Base-by-base conservation (phyloP, 2,113 vertebrate species). In the Aegotheles bennettii region DNA sequence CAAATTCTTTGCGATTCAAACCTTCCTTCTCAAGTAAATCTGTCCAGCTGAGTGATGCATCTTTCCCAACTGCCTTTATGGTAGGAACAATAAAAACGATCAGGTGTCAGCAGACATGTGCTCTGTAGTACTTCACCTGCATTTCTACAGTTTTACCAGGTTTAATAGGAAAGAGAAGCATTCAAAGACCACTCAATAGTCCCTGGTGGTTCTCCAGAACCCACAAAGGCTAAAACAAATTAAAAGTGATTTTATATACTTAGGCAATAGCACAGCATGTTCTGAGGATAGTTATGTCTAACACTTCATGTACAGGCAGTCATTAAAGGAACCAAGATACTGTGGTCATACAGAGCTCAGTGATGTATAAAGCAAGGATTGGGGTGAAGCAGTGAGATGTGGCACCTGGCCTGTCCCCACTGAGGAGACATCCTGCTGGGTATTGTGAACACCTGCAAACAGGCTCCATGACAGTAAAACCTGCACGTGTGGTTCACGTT, bases 401-500 rank as follows among this genome's bases (percentile, higher is more conserved):
- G 29, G 38, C 8, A 13, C 19, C 7, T 19, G 29, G 28, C 29
- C 28, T n/a, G 43, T 20, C 19, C 74, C 31, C n/a, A 60, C 24
- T 3, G 1, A 42, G 56, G 9, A 50, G 50, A 6, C 11, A 1
- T 9, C 4, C 29, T 48, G 43, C 50, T 59, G 43, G 17, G 23
- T 3, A 31, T 42, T 1, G 35, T 1, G 9, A 38, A 29, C 31
- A 14, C 6, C 69, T 63, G 25, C 28, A n/a, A 6, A 33, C 28
- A 10, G 67, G 33, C 50, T 87, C 47, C 7, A 6, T 1, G 26
- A 31, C 69, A 50, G 9, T 1, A 42, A 38, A 42, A 36, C 56
- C 56, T 8, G 17, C 47, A 38, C 1, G 1, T 11, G 33, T 13
- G 36, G 25, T 3, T 57, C 20, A 5, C 1, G 36, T 11, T 12